Evolutionary conservation across 2,113 vertebrate species (phyloP), one percentile per base, ranked within the genome.

Genomic region (Dendropsophus ebraccatus): DNA sequence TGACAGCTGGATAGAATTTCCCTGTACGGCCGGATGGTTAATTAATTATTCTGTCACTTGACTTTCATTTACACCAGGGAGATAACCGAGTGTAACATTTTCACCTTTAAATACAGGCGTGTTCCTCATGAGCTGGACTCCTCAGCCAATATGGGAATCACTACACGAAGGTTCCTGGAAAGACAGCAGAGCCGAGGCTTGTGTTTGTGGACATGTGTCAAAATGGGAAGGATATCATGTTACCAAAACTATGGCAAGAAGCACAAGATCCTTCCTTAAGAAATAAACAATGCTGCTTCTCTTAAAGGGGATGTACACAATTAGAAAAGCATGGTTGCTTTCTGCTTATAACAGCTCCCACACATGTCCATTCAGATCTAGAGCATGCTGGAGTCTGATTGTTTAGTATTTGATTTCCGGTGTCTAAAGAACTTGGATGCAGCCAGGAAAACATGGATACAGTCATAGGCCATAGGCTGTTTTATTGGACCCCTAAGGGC

Each of bases 81-180:
- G 6, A 58, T 79, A 58, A 23, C 3, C 17, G 13, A 21, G 50
- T 35, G 50, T 35, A 56, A 56, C 47, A 78, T 35, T 54, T 79
- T 79, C 32, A 79, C 77, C 77, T 60, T 41, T 14, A 12, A 79
- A 60, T 25, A 32, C 50, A 78, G 75, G 75, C 75, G 50, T 76
- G 49, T 32, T 78, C 50, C 50, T 37, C 49, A 23, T 35, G 5
- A 54, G 37, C 32, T 13, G 8, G 10, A 56, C 12, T 56, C 45
- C 35, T 32, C 73, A 30, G 75, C 75, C 75, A 78, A 58, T 52
- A 79, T 37, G 0, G 5, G 32, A 37, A 60, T 58, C 21, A 19
- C 25, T 69, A 19, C 32, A 37, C 32, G 25, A 77, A 54, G 8
- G 50, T 60, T 60, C 77, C 35, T 79, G 74, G 74, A 77, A 77